Evolutionary conservation across 1,140 invertebrate genomes (phyloP).

Genomic region (Reticulitermes speratus): DNA sequence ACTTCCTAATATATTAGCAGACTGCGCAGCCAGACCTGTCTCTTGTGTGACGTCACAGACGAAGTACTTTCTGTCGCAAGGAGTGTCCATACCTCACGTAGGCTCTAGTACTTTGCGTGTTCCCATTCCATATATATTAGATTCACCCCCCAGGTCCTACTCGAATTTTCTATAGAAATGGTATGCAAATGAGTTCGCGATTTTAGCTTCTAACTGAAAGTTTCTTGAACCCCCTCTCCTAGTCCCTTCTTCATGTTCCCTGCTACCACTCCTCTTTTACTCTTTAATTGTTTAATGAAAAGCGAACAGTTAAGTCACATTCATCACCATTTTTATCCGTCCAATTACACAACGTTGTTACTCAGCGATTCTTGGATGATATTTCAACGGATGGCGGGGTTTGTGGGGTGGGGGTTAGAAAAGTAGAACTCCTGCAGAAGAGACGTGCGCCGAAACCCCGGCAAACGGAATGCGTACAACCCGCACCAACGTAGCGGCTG

Average conservation of each 20-base stretch:
- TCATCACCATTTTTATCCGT: constrained; percentile 37
- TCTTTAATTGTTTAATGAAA: constrained; percentile 36
- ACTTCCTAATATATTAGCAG: too few relatives aligned
- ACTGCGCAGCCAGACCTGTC: too few relatives aligned
- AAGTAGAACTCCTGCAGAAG: constrained; percentile 10
- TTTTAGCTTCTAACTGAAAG: constrained; percentile 1
- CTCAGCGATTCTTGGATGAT: constrained; percentile 36
- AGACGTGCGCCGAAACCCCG: not conserved
- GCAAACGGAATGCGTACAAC: not conserved
- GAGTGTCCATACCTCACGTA: not conserved
- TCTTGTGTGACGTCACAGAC: too few relatives aligned
- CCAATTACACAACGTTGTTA: constrained; percentile 36
- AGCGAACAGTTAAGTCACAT: constrained; percentile 34
- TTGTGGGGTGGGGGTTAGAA: not conserved
- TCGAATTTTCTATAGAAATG: constrained; percentile 27
- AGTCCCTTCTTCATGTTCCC: not conserved
- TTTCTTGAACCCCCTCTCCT: constrained; percentile 7
- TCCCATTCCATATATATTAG: not conserved
- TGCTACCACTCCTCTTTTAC: not conserved
- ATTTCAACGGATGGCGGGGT: constrained; percentile 30
- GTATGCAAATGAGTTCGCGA: constrained; percentile 30
- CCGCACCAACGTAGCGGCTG: too few relatives aligned
- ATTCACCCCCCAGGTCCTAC: not conserved
- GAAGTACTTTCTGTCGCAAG: too few relatives aligned
- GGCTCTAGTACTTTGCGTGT: not conserved